Base-by-base conservation (phyloP, 2,113 vertebrate genomes). In the Sclerurus mexicanus region DNA sequence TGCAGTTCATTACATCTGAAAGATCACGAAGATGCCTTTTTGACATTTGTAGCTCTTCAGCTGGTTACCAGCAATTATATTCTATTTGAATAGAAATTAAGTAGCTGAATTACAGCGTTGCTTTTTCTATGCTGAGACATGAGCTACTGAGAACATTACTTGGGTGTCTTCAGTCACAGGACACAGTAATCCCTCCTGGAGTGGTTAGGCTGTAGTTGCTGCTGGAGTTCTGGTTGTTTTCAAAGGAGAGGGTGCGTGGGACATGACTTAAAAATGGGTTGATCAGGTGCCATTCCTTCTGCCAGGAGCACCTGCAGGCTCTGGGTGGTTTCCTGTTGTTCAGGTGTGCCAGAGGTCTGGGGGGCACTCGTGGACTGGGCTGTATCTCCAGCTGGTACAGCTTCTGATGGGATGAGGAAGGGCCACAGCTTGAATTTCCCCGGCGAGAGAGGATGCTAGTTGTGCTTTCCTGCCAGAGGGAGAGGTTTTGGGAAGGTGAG, bases 41-140 rank as follows among this genome's bases (percentile, higher is more conserved):
- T 91, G 84, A 85, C 75, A 72, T 80, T 75, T 52, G 81, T 92
- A 87, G 79, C 58, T 88, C 80, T 93, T 31, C 85, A 95, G 84
- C 42, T 71, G 59, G 44, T 95, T 97, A 77, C 66, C 56, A 88
- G 74, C 77, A 86, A 40, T 89, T 91, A 73, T 3, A 2, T 94
- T 86, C 86, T 11, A 1, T 77, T 85, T 64, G 76, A 91, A 73
- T 49, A 82, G 67, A 91, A 91, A 94, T 79, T 42, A 91, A 85
- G 33, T 68, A 55, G 33, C 58, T 80, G 60, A 77, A 91, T 95
- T 80, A 39, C 46, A 69, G n/a, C 71, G 47, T 76, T 94, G 24
- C 35, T 87, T 80, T 46, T 82, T 73, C 53, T 80, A 47, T 52
- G 53, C 71, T 40, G 66, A 83, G 74, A 49, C 33, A 14, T 10